Base-by-base conservation (phyloP, 35 echinoderm and acorn worm genomes). In the Strongylocentrotus purpuratus region DNA sequence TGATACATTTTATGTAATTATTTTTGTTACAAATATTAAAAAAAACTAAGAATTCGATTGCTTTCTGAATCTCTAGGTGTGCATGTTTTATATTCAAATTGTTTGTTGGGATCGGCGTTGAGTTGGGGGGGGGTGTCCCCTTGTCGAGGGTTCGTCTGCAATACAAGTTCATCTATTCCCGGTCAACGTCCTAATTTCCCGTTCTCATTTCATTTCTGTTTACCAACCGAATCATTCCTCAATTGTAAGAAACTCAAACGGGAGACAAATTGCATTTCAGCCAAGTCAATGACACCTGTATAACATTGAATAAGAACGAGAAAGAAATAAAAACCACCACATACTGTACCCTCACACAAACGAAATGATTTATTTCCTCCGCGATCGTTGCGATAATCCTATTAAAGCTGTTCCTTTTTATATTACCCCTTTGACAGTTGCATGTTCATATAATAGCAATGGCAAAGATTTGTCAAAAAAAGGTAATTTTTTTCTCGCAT, bases 301-400 rank as follows among this genome's bases (percentile, higher is more conserved):
- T 28, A 78, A 78, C 65, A 78, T 78, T 78, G 65, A 78, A 78
- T 78, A 78, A 78, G 7, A 59, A 17, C 17, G 52, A 59, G 52
- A 59, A 41, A 41, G 35, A 52, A 55, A 55, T 12, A 13, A 55
- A 55, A 78, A 78, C 22, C 65, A n/a, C 65, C 65, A 78, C 65
- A 78, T 78, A 78, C 65, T 18, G n/a, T n/a, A n/a, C n/a, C n/a
- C 65, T 78, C 65, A 78, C 65, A 78, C 65, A 78, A 78, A 78
- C 65, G 22, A 78, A 59, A 78, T 78, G 65, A 78, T 78, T 78
- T 78, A 78, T 78, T 78, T 25, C 65, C 65, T n/a, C 28, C 4
- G 65, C 65, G 28, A 78, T 78, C 65, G 20, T 78, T 28, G 22
- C 65, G 65, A 78, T 78, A 78, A 78, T 78, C 65, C 65, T 78